Evolutionary conservation across 2,113 vertebrate genomes (phyloP), one percentile per base, ranked within the genome.

Genomic region (Zosterops japonicus): DNA sequence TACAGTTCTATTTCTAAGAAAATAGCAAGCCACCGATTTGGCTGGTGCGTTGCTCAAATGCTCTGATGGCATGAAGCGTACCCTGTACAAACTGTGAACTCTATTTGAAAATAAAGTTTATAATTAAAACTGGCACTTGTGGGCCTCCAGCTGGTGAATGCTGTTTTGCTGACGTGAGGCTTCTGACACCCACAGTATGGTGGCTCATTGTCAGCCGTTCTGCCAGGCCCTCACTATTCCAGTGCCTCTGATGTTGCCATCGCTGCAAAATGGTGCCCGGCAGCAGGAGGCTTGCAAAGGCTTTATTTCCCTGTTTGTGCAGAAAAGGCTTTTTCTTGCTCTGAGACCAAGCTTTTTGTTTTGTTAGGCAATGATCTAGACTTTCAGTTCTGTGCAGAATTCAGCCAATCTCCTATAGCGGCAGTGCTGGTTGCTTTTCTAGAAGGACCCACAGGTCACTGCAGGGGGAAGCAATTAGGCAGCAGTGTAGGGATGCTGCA

Each of bases 71-170:
- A 74, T 29, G 44, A 91, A 87, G 71, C 18, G 23, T 15, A 92
- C 60, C 60, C 82, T 52, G 33, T 29, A 50, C 91, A 90, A 96
- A 92, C 94, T 71, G 74, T 69, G 93, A 96, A 72, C 83, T 87
- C 80, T 55, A 91, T 94, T 90, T 92, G 74, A 47, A 97, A 93
- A 97, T 93, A 91, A 95, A 94, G 70, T 96, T 96, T 89, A 63
- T 89, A 93, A 95, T 95, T 92, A 83, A 94, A 94, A 95, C 86
- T 94, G 95, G 77, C 94, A 90, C 89, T 96, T 82, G 84, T 49
- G 68, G 85, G 71, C 56, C 87, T 94, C 96, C 96, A 97, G 96
- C 94, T 97, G 96, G 94, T 88, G 88, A 59, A 63, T 83, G 80
- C 83, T 94, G 78, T 64, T 95, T 88, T 95, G 91, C 94, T 87